Percentiles rank a stretch among this genome's conserved stretches.
phyloP scores from a whole-genome alignment of 2,113 vertebrate genomes.

The Ciconia maguari region DNA sequence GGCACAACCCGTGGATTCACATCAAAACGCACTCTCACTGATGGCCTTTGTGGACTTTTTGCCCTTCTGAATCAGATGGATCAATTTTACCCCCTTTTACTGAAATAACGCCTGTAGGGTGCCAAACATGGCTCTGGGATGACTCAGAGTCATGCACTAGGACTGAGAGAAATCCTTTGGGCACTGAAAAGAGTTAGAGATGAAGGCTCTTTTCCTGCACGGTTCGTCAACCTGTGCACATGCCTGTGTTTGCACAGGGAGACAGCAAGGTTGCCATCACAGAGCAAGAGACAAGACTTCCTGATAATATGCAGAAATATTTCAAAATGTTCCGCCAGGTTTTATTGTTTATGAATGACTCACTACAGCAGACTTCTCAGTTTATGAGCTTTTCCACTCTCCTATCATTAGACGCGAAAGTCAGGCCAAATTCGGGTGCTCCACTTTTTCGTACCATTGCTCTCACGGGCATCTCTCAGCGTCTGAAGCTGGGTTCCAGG shows the following conservation, averaged over 20 bases:
- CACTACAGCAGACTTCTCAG: neutral
- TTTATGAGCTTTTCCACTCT: neutral
- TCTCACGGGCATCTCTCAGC: neutral
- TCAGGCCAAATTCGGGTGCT: neutral
- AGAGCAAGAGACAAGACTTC: neutral
- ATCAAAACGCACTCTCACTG: neutral
- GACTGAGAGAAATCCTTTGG: neutral
- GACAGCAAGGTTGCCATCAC: neutral
- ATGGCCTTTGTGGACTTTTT: neutral
- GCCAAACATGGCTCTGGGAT: neutral
- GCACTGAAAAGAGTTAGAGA: neutral
- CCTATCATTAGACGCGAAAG: neutral
- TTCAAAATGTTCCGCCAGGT: neutral
- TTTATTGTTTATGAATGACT: neutral
- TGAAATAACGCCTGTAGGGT: neutral
- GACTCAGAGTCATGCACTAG: neutral
- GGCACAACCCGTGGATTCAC: neutral
- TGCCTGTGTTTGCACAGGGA: neutral
- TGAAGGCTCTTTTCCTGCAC: neutral
- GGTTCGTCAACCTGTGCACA: neutral
- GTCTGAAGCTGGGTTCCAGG: neutral
- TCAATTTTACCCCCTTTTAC: neutral
- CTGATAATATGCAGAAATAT: neutral
- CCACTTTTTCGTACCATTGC: neutral
- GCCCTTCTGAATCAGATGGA: neutral